A percentile compares a stretch with the other conserved stretches of the same genome.
These are phyloP conservation scores for Lasioglossum vierecki DNA, from an alignment of 2,888 invertebrate genomes.

Conservation along the genomic window DNA sequence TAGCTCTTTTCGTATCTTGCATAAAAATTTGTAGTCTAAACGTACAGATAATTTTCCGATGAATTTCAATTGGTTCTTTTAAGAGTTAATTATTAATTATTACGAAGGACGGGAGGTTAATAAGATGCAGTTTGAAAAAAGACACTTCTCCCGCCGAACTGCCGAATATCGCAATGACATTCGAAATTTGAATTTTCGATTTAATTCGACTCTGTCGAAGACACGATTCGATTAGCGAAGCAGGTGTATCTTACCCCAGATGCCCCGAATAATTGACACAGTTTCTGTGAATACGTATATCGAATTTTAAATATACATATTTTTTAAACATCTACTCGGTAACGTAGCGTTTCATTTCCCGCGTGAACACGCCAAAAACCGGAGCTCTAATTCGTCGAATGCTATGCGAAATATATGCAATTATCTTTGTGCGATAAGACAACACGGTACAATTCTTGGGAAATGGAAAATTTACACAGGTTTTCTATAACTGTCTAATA, in stretches of 20 bases:
- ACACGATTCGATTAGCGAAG: not conserved
- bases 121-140: not conserved
- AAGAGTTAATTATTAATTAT: not conserved
- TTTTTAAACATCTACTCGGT: not conserved
- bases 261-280: not conserved
- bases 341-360: not conserved
- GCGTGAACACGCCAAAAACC: not conserved
- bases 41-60: not conserved
- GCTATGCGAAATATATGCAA: not conserved
- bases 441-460: not conserved
- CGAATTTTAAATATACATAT: constrained; percentile 4
- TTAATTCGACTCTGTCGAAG: not conserved
- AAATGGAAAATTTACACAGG: constrained; percentile 16
- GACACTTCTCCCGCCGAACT: not conserved
- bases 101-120: not conserved
- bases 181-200: not conserved
- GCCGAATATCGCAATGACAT: not conserved
- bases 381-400: not conserved
- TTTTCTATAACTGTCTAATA: constrained; percentile 10
- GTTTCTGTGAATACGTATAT: constrained; percentile 1
- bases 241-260: not conserved
- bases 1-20: not conserved
- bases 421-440: not conserved
- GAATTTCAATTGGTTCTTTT: not conserved
- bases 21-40: not conserved